phyloP scores from a whole-genome alignment of 2,888 invertebrate genomes.

The Drosophila diplacantha region DNA sequence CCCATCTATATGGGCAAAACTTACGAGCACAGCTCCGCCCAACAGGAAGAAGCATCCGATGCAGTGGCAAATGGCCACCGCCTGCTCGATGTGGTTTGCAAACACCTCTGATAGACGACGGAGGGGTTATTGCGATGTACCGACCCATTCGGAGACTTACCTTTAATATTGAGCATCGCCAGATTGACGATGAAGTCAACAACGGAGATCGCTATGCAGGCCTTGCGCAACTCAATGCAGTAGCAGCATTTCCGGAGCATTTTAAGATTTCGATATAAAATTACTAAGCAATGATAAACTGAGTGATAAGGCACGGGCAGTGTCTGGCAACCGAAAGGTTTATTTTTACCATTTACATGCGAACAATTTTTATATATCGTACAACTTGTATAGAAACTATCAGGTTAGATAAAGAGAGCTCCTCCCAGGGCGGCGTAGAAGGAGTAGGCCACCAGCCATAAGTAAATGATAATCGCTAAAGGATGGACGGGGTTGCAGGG shows the following conservation, averaged over 20 bases:
- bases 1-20: slow-evolving; percentile 13
- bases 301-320: slow-evolving; percentile 8
- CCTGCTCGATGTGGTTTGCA: slow-evolving; percentile 37
- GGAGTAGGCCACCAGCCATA: slow-evolving; percentile 62
- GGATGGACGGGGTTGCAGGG: accelerated
- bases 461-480: slow-evolving; percentile 43
- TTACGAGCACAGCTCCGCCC: slow-evolving; percentile 48
- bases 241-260: slow-evolving; percentile 23
- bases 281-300: background rate
- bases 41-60: slow-evolving; percentile 53
- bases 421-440: slow-evolving; percentile 64
- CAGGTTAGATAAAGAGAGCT: slow-evolving; percentile 47
- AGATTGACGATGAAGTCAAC: slow-evolving; percentile 7
- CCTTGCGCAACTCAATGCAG: slow-evolving; percentile 20
- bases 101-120: slow-evolving; percentile 2
- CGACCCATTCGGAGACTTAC: background rate
- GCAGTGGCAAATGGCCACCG: slow-evolving; percentile 57
- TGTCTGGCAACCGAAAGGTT: slow-evolving; percentile 8
- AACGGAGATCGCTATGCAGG: slow-evolving; percentile 21
- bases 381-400: slow-evolving; percentile 1
- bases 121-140: background rate
- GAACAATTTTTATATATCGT: background rate
- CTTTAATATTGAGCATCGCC: background rate
- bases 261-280: background rate
- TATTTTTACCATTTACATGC: slow-evolving; percentile 1